Evolutionary conservation across 2,797 vertebrate species (phyloP).

Genomic region (Podarcis lilfordi): DNA sequence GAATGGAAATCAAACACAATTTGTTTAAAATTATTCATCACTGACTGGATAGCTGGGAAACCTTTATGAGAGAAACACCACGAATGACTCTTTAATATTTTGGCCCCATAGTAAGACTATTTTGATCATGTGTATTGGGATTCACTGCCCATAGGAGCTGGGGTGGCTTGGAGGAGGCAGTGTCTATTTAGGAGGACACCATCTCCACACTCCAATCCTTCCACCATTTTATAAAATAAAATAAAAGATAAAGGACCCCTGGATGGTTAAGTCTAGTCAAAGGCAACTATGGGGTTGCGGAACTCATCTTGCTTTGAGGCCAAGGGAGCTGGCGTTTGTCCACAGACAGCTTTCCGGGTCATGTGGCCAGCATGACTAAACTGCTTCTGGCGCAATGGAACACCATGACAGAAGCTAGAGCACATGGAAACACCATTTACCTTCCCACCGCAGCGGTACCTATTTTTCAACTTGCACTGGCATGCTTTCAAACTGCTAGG

Average conservation of each 20-base stretch:
- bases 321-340: fast-evolving
- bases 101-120: neutral
- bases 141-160: neutral
- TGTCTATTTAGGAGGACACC: neutral
- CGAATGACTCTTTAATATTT: neutral
- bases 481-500: too few relatives aligned
- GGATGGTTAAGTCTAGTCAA: too few relatives aligned
- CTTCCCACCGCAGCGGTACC: too few relatives aligned
- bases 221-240: neutral
- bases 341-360: too few relatives aligned
- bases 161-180: neutral
- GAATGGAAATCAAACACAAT: neutral
- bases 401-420: too few relatives aligned
- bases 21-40: neutral
- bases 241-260: too few relatives aligned
- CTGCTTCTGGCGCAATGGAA: too few relatives aligned
- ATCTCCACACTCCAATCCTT: too few relatives aligned
- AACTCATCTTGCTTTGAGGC: too few relatives aligned
- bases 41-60: neutral
- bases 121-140: neutral
- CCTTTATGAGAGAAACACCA: neutral
- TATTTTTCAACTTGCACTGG: too few relatives aligned
- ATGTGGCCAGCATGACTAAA: too few relatives aligned
- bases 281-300: too few relatives aligned
- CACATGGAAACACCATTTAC: fast-evolving